These are phyloP conservation scores for Seira sanloemensis DNA, from an alignment of 2,888 invertebrate species.

Conservation along the genomic window DNA sequence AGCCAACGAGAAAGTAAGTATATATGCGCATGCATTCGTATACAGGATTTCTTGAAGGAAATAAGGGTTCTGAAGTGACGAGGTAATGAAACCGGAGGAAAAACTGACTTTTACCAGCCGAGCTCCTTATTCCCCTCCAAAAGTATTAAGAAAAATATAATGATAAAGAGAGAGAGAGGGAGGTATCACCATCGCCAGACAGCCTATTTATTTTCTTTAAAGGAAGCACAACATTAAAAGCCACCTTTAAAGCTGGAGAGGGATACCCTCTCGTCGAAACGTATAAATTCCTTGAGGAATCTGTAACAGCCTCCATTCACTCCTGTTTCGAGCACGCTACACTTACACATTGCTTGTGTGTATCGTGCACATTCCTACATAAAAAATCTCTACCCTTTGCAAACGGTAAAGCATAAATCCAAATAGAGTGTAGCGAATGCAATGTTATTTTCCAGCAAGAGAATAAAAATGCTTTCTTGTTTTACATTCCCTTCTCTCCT, in stretches of 20 bases:
- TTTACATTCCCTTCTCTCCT: neutral
- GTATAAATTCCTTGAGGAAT: slow-evolving; percentile 55
- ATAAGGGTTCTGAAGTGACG: neutral
- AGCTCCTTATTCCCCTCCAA: neutral
- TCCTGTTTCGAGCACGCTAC: neutral
- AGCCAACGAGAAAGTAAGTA: neutral
- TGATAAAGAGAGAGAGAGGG: neutral
- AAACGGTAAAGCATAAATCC: neutral
- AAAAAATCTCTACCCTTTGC: neutral
- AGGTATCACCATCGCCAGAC: slow-evolving; percentile 30
- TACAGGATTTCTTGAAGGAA: neutral
- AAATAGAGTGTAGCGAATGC: neutral
- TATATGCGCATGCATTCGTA: neutral
- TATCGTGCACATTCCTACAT: neutral
- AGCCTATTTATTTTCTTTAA: slow-evolving; percentile 65
- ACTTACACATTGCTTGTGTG: neutral
- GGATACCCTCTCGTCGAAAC: slow-evolving; percentile 17
- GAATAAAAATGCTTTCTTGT: neutral
- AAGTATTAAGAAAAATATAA: slow-evolving; percentile 16
- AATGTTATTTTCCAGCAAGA: neutral
- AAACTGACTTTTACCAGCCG: neutral
- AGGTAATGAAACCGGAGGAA: neutral
- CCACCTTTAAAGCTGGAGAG: slow-evolving; percentile 26
- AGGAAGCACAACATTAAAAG: slow-evolving; percentile 43
- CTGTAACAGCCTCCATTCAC: slow-evolving; percentile 46